A percentile compares a stretch with the other conserved stretches of the same genome.
Evolutionary conservation across 2,888 invertebrate species (phyloP).

Genomic region (Caenorhabditis becei): DNA sequence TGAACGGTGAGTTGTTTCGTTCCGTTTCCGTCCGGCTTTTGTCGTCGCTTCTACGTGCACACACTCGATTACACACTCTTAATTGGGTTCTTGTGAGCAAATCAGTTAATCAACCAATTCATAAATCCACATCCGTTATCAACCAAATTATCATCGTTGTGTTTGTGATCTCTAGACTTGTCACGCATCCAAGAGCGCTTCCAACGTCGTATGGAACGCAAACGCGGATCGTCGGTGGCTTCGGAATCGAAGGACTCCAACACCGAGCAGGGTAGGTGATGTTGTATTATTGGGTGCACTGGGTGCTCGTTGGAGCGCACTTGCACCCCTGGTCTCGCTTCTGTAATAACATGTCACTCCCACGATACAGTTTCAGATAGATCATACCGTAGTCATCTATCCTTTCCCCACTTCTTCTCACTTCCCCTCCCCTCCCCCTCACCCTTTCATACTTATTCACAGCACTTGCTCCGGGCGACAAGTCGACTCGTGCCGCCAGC

Average conservation of each 20-base stretch:
- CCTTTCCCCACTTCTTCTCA: slow-evolving; percentile 19
- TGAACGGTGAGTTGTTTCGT: slow-evolving; percentile 77
- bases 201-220: slow-evolving; percentile 80
- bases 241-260: slow-evolving; percentile 68
- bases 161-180: slow-evolving; percentile 77
- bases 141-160: slow-evolving; percentile 60
- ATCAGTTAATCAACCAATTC: slow-evolving; percentile 22
- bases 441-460: slow-evolving; percentile 57
- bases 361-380: slow-evolving; percentile 32
- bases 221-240: slow-evolving; percentile 71
- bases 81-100: slow-evolving; percentile 28
- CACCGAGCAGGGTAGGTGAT: slow-evolving; percentile 63
- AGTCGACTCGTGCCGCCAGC: slow-evolving; percentile 54
- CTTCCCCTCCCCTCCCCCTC: slow-evolving; percentile 16
- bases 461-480: slow-evolving; percentile 45
- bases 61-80: slow-evolving; percentile 9
- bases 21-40: not conserved
- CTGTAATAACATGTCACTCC: slow-evolving; percentile 45
- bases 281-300: slow-evolving; percentile 39
- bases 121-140: slow-evolving; percentile 42
- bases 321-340: slow-evolving; percentile 35
- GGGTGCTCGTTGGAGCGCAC: slow-evolving; percentile 6
- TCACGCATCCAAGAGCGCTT: slow-evolving; percentile 81
- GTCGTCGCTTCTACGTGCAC: slow-evolving; percentile 44
- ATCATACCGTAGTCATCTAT: slow-evolving; percentile 12